phyloP scores from a whole-genome alignment of 2,888 invertebrate genomes.

The Ctenicera cuprea region DNA sequence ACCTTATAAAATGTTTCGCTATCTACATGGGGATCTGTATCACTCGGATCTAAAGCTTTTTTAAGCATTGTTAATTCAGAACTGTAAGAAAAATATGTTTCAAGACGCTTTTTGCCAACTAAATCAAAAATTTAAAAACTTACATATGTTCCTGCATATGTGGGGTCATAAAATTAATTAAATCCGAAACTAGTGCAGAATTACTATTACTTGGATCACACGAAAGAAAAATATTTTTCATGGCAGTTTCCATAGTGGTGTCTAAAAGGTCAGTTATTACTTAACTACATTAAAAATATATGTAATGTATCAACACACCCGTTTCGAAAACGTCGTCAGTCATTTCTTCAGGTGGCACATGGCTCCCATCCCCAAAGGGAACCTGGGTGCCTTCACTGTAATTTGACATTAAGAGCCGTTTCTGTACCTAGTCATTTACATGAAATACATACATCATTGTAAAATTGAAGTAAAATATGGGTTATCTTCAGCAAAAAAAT shows the following conservation, averaged over 20 bases:
- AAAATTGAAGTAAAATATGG: background rate
- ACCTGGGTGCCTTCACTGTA: background rate
- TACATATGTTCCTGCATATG: slow-evolving; percentile 63
- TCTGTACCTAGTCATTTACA: background rate
- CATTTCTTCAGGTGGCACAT: background rate
- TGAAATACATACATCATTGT: background rate
- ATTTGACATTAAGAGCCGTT: background rate
- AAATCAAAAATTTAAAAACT: slow-evolving; percentile 48
- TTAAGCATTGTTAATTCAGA: slow-evolving; percentile 61
- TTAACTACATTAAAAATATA: slow-evolving; percentile 20
- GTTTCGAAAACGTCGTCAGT: too few relatives aligned
- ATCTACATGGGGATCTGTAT: slow-evolving; percentile 57
- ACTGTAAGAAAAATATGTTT: slow-evolving; percentile 54
- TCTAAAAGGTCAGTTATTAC: slow-evolving; percentile 38
- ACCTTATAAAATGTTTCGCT: slow-evolving; percentile 60
- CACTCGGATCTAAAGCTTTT: slow-evolving; percentile 61
- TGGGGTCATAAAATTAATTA: slow-evolving; percentile 64
- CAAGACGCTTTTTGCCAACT: too few relatives aligned
- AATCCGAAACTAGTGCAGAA: slow-evolving; percentile 60
- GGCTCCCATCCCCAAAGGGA: background rate
- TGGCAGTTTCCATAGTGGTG: slow-evolving; percentile 41
- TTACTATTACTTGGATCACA: slow-evolving; percentile 62
- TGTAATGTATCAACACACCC: background rate
- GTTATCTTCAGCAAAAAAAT: background rate
- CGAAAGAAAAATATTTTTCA: slow-evolving; percentile 62